phyloP scores from a whole-genome alignment of 2,113 vertebrate genomes.

The Erpornis zantholeuca region DNA sequence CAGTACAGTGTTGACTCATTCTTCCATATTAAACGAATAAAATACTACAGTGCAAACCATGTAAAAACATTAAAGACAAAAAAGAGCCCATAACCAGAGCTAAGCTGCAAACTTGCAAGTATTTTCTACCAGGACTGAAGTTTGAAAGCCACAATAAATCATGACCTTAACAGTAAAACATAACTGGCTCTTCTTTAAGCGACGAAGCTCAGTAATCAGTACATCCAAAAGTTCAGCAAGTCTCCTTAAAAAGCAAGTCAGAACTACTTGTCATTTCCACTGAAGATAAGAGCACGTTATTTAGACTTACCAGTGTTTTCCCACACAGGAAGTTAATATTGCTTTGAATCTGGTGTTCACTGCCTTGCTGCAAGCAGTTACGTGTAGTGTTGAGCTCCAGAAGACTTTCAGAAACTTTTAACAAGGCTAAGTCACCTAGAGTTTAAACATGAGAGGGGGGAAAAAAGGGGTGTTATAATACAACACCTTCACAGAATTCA shows the following conservation, averaged over 20 bases:
- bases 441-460: background rate
- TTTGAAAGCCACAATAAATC: background rate
- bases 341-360: slow-evolving; percentile 74
- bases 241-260: background rate
- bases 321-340: slow-evolving; percentile 92
- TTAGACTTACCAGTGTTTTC: slow-evolving; percentile 88
- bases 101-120: background rate
- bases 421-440: slow-evolving; percentile 76
- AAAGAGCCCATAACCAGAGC: background rate
- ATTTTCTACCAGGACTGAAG: background rate
- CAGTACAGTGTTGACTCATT: background rate
- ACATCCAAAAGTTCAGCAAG: background rate
- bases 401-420: slow-evolving; percentile 69
- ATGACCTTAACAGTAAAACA: background rate
- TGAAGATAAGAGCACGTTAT: background rate
- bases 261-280: background rate
- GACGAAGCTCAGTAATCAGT: background rate
- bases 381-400: slow-evolving; percentile 76
- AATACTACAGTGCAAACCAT: background rate
- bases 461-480: background rate
- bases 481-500: background rate
- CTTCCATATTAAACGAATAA: background rate
- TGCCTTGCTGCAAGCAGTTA: slow-evolving; percentile 60
- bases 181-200: background rate
- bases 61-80: background rate